Conservation (phyloP, 1,140 invertebrate species). For the Thalassaphorura encarpata region DNA sequence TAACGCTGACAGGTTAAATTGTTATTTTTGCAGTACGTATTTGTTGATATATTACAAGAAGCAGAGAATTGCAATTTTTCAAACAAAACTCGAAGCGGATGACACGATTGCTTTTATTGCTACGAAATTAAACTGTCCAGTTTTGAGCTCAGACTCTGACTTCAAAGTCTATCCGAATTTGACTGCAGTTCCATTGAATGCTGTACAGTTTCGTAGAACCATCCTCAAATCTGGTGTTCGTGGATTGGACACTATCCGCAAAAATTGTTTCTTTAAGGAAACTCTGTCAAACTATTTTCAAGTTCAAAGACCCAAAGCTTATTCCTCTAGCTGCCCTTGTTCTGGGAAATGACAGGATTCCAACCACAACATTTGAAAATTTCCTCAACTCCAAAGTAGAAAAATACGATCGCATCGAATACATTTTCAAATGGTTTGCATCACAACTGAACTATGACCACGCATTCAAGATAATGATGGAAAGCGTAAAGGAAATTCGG, state of each 20-base stretch:
- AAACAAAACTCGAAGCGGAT: constrained; percentile 45
- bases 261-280: background rate
- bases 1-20: constrained; percentile 1
- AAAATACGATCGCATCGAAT: constrained; percentile 2
- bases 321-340: constrained; percentile 18
- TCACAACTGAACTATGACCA: constrained; percentile 13
- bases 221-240: constrained; percentile 6
- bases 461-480: constrained; percentile 5
- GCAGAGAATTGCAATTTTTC: constrained; percentile 38
- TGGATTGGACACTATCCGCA: background rate
- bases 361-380: constrained; percentile 3
- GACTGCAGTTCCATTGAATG: constrained; percentile 40
- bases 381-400: background rate
- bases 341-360: constrained; percentile 26
- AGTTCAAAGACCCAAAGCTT: constrained; percentile 12
- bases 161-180: constrained; percentile 42
- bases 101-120: constrained; percentile 42
- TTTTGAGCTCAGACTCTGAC: constrained; percentile 45
- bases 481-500: constrained; percentile 1
- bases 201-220: constrained; percentile 33
- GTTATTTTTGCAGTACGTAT: constrained; percentile 37
- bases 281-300: constrained; percentile 17
- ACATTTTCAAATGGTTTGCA: constrained; percentile 17
- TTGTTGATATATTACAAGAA: constrained; percentile 37
- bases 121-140: constrained; percentile 42